These are phyloP conservation scores for Bucco capensis DNA, from an alignment of 2,113 vertebrate species.

Conservation along the genomic window DNA sequence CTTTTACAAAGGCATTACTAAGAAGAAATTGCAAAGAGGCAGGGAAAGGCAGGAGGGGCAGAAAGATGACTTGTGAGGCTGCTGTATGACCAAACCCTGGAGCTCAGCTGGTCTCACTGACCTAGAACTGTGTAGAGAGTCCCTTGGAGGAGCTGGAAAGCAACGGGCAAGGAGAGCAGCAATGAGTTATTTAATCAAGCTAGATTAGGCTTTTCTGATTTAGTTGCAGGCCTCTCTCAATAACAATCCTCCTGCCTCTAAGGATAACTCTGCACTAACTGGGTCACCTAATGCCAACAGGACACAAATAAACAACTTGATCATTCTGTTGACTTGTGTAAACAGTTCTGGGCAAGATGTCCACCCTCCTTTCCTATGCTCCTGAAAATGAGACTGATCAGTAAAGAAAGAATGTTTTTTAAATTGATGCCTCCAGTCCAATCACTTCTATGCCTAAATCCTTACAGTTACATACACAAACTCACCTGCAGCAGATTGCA, in stretches of 20 bases:
- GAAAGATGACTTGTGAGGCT: neutral
- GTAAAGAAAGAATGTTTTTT: neutral
- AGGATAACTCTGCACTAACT: neutral
- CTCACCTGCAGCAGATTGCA: neutral
- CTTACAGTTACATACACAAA: neutral
- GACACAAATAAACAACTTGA: neutral
- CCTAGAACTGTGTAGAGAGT: neutral
- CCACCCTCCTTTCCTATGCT: neutral
- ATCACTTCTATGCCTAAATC: neutral
- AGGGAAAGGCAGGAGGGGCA: neutral
- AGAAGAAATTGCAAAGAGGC: neutral
- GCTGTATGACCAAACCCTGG: fast-evolving
- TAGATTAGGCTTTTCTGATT: neutral
- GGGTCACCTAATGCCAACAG: neutral
- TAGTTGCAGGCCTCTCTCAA: neutral
- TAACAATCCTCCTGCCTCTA: neutral
- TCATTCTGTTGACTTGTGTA: neutral
- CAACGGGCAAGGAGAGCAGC: neutral
- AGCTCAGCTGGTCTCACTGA: neutral
- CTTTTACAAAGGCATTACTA: neutral
- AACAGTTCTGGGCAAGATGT: neutral
- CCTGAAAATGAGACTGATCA: neutral
- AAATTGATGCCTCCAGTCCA: neutral
- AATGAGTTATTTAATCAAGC: neutral
- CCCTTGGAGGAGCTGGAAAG: neutral